Evolutionary conservation across 1,140 invertebrate genomes (phyloP), one percentile per base, ranked within the genome.

Genomic region (Polypedilum vanderplanki): DNA sequence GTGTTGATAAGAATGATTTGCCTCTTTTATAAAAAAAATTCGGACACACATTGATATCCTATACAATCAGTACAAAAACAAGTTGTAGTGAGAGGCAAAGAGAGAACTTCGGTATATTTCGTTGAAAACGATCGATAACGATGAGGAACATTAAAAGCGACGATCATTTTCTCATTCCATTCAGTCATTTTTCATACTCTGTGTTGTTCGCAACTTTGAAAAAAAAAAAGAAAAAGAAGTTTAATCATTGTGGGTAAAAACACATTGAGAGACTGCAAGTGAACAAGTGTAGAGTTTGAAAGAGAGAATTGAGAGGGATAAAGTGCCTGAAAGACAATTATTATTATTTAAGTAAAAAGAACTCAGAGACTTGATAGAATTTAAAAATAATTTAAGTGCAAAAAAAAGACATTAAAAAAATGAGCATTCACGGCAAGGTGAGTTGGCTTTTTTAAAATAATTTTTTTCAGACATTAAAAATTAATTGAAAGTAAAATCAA

Each of bases 111-210:
- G 46, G 8, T 3, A n/a, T 57, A 15, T n/a, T 57, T 57, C 46
- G 46, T 12, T 0, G 15, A 9, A 12, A 57, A 12, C 46, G 46
- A 57, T 57, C 46, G n/a, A n/a, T n/a, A n/a, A n/a, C 46, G 46
- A n/a, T n/a, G 46, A 57, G 46, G n/a, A 46, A 57, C 15, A 57
- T 57, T 57, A 57, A 46, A 57, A 57, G 46, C 12, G 15, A 57
- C 46, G 46, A 57, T 57, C 46, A 57, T 57, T 57, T 57, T 57
- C 46, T 57, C 46, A 12, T n/a, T 57, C 46, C 12, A 57, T 15
- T 57, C 46, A 57, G 46, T 57, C 46, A 12, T 57, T 57, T 57
- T 57, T 57, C 46, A 57, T 57, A 57, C 12, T 57, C n/a, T 57
- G 46, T 57, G 46, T 12, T 57, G 46, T 57, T 57, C 46, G 46